Base-by-base conservation (phyloP, 2,113 vertebrate genomes). In the Hypomesus transpacificus region DNA sequence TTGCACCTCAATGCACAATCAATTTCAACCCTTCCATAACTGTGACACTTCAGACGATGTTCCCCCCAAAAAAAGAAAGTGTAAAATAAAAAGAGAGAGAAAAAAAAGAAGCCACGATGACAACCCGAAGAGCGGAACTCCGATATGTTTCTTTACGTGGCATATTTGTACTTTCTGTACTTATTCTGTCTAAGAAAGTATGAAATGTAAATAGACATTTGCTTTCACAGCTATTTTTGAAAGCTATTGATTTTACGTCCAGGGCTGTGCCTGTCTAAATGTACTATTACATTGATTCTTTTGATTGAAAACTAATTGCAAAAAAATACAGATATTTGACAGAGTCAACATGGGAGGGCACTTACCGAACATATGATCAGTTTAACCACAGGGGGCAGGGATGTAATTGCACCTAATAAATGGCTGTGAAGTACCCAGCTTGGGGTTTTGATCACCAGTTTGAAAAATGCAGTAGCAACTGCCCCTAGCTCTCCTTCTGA, bases 361-460 rank as follows among this genome's bases (percentile, higher is more conserved):
- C 80, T 86, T 82, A 82, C 68, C 80, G 75, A 87, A 80, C 86
- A 86, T 85, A 82, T 88, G 88, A 89, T 87, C 82, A 84, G 53
- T 73, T 74, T 83, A 89, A 89, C 82, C 80, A 86, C 61, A 72
- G 85, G 85, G 64, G 84, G 80, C 80, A 86, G 54, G 31, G 79
- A 74, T 82, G 81, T 88, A 89, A 91, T 87, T 87, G 82, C 81
- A 76, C 31, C 71, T 87, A 86, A 86, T 89, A 89, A 83, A 89
- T 63, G 75, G 62, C 83, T 82, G 78, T 78, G 76, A 89, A 87
- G 73, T 67, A 74, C 75, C 66, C 57, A 76, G 62, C 60, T 66
- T 79, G 60, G 69, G 24, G 67, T 79, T 75, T 81, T 82, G 71
- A 78, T 80, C 71, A 54, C 64, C 71, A 34, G 58, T 70, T 60